phyloP scores from a whole-genome alignment of 2,888 invertebrate genomes.

The Ormyrus thymus region DNA sequence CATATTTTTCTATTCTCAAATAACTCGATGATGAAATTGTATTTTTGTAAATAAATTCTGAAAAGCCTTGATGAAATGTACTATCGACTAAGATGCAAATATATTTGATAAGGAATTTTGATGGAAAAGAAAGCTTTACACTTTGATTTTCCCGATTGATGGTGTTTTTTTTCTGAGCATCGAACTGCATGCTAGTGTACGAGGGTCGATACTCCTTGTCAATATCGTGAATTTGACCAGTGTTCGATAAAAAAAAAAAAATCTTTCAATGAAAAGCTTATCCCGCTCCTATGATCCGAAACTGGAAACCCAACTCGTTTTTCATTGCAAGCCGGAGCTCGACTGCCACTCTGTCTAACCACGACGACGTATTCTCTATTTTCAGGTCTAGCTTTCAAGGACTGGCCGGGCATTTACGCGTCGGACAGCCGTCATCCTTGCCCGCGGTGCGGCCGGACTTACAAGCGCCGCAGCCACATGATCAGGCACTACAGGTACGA shows the following conservation, averaged over 20 bases:
- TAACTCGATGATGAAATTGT: too few species aligned
- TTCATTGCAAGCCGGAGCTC: background rate
- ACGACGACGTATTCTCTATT: constrained; percentile 7
- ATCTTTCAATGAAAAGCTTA: too few species aligned
- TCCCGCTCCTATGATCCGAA: too few species aligned
- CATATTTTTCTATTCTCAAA: too few species aligned
- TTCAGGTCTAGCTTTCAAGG: constrained; percentile 36
- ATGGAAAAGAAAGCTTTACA: background rate
- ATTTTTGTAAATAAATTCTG: too few species aligned
- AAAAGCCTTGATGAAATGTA: background rate
- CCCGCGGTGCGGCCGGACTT: constrained; percentile 78
- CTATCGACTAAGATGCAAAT: background rate
- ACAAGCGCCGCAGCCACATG: constrained; percentile 79
- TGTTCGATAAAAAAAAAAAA: too few species aligned
- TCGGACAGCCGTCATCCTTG: constrained; percentile 72
- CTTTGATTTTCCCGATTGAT: too few species aligned
- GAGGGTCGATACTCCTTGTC: background rate
- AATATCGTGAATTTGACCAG: too few species aligned
- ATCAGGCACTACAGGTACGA: constrained; percentile 77
- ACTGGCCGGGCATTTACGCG: constrained; percentile 12
- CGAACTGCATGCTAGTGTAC: constrained; percentile 29
- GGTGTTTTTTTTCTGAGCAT: background rate
- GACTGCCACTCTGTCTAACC: constrained; percentile 11
- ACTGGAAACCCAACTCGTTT: background rate
- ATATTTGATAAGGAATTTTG: background rate